Evolutionary conservation across 2,113 vertebrate species (phyloP), one percentile per base, ranked within the genome.

Genomic region (Psittacus erithacus): DNA sequence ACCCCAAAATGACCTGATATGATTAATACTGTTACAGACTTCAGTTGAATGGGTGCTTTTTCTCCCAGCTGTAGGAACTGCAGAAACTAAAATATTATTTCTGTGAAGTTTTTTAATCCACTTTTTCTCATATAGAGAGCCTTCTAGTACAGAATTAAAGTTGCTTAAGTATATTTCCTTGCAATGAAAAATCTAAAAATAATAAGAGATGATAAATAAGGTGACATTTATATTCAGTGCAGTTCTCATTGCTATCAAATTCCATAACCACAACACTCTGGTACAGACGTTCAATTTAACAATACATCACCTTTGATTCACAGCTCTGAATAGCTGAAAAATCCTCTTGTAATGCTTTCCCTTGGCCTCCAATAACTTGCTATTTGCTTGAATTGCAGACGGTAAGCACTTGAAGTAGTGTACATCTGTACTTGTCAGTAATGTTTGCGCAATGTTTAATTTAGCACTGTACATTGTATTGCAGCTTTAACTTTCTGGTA

Each of bases 181-280:
- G 82, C 86, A 88, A 62, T 57, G 49, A 90, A 82, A 75, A 80
- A 88, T 82, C 87, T 94, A 88, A 94, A 95, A 95, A 95, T 95
- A 92, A 74, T 33, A 77, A 52, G 39, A 20, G 35, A 84, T 92
- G 80, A 93, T 96, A 97, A 97, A 93, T 88, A 96, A 93, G 70
- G 90, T 95, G 90, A 90, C 84, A 77, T 94, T 94, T 91, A 90
- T 76, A 95, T 91, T 89, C 89, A 92, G 39, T 60, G 39, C 64
- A 82, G 60, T 52, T 47, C 77, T 93, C 38, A 52, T 73, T 93
- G 82, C 83, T 74, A 75, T 94, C 73, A 71, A 78, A 86, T 82
- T 86, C 80, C 67, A 47, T 86, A 92, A 92, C 73, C 43, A 25
- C 65, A 95, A 74, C 65, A 62, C 25, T 93, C 57, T 79, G 86